Percentiles rank a stretch among this genome's conserved stretches.
phyloP scores from a whole-genome alignment of 2,113 vertebrate species.

The Apteryx owenii region DNA sequence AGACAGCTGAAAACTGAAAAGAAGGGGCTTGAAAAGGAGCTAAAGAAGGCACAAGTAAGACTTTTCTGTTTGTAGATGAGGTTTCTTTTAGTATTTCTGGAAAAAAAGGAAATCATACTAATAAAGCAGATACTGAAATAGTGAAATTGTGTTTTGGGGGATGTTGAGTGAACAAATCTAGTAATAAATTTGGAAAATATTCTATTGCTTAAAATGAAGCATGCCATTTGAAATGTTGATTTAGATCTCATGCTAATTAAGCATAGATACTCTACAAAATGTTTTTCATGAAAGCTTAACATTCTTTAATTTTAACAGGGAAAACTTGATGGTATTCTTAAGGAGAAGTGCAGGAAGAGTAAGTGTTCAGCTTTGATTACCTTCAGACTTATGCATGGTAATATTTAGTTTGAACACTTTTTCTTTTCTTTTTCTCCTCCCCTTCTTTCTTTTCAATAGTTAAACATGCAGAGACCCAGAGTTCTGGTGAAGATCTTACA shows the following conservation, averaged over 20 bases:
- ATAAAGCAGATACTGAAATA: not conserved
- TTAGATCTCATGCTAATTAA: not conserved
- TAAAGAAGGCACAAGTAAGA: constrained; percentile 87
- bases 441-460: constrained; percentile 66
- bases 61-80: not conserved
- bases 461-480: constrained; percentile 84
- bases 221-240: not conserved
- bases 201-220: not conserved
- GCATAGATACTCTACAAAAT: not conserved
- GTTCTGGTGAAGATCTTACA: constrained; percentile 59
- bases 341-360: constrained; percentile 84
- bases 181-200: not conserved
- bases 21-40: constrained; percentile 80
- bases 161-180: not conserved
- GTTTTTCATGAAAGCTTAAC: not conserved
- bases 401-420: not conserved
- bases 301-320: constrained; percentile 74
- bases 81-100: not conserved
- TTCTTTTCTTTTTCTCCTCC: not conserved
- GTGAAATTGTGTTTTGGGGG: not conserved
- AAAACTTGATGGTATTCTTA: constrained; percentile 74
- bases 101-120: not conserved
- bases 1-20: constrained; percentile 86
- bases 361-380: constrained; percentile 8
- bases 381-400: not conserved